Evolutionary conservation across 2,888 invertebrate genomes (phyloP).

Genomic region (Dicyrtomina minuta): DNA sequence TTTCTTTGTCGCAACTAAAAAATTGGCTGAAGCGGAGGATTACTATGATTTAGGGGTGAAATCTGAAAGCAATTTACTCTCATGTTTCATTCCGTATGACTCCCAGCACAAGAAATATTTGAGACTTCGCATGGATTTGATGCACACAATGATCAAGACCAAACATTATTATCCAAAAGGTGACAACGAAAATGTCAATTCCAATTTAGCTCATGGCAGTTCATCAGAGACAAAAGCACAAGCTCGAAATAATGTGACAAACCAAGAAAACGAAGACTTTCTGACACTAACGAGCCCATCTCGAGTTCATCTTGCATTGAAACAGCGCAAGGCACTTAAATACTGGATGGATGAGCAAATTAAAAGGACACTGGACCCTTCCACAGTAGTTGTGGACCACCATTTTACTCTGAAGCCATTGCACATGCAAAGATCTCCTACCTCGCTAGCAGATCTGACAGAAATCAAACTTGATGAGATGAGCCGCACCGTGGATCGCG

Average conservation of each 20-base stretch:
- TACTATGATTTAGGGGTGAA: constrained; percentile 1
- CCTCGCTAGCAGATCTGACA: not conserved
- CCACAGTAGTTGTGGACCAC: too few relatives aligned
- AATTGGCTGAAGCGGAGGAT: not conserved
- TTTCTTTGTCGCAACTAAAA: not conserved
- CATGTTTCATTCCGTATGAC: constrained; percentile 11
- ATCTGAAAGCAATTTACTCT: not conserved
- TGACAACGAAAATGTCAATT: not conserved
- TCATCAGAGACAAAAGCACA: too few relatives aligned
- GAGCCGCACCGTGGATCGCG: not conserved
- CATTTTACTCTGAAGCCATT: not conserved
- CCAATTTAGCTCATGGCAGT: too few relatives aligned
- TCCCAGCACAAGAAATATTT: not conserved
- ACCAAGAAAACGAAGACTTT: too few relatives aligned
- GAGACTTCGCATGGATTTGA: not conserved
- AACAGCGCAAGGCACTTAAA: not conserved
- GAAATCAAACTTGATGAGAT: not conserved
- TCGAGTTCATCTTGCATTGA: not conserved
- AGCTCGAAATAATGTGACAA: not conserved
- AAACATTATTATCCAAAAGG: too few relatives aligned
- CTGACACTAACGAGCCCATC: not conserved
- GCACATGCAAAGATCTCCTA: not conserved
- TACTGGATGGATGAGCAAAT: too few relatives aligned
- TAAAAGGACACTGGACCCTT: too few relatives aligned
- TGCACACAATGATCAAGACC: not conserved